Evolutionary conservation across 1,140 invertebrate genomes (phyloP).

Genomic region (Hetaerina americana): DNA sequence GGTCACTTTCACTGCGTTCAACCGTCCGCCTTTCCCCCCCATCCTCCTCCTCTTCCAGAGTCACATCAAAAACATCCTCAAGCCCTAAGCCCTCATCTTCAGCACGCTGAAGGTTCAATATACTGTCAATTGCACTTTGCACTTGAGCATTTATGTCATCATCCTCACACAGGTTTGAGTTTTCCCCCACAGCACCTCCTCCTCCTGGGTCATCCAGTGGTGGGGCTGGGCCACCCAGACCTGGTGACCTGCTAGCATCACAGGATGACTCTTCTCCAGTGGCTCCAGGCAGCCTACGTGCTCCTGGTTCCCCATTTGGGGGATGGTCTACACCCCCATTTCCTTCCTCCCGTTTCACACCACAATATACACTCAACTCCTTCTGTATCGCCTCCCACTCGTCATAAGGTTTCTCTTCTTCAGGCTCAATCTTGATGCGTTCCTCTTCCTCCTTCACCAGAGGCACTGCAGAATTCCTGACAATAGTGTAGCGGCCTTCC

Average conservation of each 20-base stretch:
- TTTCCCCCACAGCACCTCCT: slow-evolving; percentile 3
- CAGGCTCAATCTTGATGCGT: neutral
- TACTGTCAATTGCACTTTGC: slow-evolving; percentile 63
- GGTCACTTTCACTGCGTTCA: slow-evolving; percentile 15
- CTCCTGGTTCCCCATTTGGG: slow-evolving; percentile 25
- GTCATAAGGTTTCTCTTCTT: slow-evolving; percentile 35
- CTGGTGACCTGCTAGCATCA: neutral
- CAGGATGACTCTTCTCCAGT: neutral
- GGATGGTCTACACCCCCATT: slow-evolving; percentile 20
- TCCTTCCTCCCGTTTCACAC: slow-evolving; percentile 18
- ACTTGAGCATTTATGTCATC: slow-evolving; percentile 59
- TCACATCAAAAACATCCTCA: slow-evolving; percentile 28
- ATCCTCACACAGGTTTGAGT: slow-evolving; percentile 25
- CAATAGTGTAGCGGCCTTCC: neutral
- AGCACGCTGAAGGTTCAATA: slow-evolving; percentile 50
- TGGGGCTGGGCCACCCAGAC: neutral
- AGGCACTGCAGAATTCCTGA: neutral
- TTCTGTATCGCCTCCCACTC: slow-evolving; percentile 56
- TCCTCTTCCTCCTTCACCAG: neutral
- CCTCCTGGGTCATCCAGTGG: neutral
- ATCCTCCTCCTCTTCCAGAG: neutral
- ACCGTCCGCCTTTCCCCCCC: neutral
- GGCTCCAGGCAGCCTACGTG: neutral
- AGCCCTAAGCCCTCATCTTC: slow-evolving; percentile 32
- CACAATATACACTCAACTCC: slow-evolving; percentile 39